Conservation (phyloP, 2,113 vertebrate species). For the Crotalus helleri region DNA sequence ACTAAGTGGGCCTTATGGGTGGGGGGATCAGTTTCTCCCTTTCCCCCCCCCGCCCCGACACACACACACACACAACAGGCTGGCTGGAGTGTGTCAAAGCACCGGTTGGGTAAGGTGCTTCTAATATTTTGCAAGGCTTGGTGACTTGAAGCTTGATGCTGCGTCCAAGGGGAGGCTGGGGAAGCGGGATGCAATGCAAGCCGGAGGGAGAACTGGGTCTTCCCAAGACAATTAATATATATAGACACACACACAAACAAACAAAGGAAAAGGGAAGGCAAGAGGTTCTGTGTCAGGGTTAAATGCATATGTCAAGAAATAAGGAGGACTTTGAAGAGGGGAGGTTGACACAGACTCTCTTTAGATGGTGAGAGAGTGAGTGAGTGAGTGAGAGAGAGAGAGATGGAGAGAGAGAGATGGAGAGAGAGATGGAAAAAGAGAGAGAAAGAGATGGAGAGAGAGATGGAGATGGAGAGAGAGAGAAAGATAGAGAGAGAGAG, state of each 20-base stretch:
- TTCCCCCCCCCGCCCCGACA: background rate
- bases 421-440: no score
- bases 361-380: background rate
- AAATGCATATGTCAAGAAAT: constrained; percentile 4
- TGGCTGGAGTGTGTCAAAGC: constrained; percentile 6
- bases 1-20: constrained; percentile 2
- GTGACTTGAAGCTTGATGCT: constrained; percentile 17
- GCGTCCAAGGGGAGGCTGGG: constrained; percentile 13
- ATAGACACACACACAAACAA: background rate
- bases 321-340: constrained; percentile 25
- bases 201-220: background rate
- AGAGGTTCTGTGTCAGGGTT: constrained; percentile 21
- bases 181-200: background rate
- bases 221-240: background rate
- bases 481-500: no score
- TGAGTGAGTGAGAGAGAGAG: no score
- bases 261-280: constrained; percentile 10
- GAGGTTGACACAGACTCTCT: constrained; percentile 19
- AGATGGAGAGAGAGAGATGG: no score
- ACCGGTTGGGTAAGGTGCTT: accelerated
- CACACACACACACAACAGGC: background rate
- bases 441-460: no score
- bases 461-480: no score
- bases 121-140: constrained; percentile 5
- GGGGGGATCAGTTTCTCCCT: background rate